Conservation (phyloP, 1,140 invertebrate genomes). For the Aphelinus certus region DNA sequence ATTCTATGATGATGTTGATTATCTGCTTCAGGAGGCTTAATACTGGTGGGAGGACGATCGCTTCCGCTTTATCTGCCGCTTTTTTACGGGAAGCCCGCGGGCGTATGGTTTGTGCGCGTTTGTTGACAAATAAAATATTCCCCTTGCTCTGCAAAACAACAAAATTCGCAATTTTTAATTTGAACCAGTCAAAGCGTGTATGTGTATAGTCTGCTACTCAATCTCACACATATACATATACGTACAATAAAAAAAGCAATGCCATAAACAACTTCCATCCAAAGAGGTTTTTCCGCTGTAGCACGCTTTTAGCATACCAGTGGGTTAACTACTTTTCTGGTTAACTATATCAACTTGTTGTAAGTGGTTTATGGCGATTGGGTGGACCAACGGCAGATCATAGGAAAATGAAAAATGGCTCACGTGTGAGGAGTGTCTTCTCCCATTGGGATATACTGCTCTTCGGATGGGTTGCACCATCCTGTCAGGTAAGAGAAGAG, state of each 20-base stretch:
- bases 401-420: conserved; percentile 52
- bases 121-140: conserved; percentile 85
- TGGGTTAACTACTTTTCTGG: too few species aligned
- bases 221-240: too few species aligned
- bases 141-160: conserved; percentile 73
- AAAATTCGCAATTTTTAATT: not conserved
- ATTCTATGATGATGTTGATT: conserved; percentile 65
- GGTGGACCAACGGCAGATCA: too few species aligned
- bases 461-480: conserved; percentile 79
- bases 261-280: too few species aligned
- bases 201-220: too few species aligned
- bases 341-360: too few species aligned
- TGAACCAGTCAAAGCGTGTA: too few species aligned
- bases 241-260: too few species aligned
- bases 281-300: too few species aligned
- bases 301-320: too few species aligned
- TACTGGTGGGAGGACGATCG: conserved; percentile 66
- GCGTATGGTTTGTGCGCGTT: conserved; percentile 86
- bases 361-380: too few species aligned
- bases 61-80: conserved; percentile 62
- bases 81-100: conserved; percentile 79
- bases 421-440: conserved; percentile 80
- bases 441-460: conserved; percentile 84
- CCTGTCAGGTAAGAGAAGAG: conserved; percentile 82
- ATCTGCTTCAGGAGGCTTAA: conserved; percentile 63